These are phyloP conservation scores for Sarcophaga subvicina DNA, from an alignment of 2,888 invertebrate species.

Conservation along the genomic window DNA sequence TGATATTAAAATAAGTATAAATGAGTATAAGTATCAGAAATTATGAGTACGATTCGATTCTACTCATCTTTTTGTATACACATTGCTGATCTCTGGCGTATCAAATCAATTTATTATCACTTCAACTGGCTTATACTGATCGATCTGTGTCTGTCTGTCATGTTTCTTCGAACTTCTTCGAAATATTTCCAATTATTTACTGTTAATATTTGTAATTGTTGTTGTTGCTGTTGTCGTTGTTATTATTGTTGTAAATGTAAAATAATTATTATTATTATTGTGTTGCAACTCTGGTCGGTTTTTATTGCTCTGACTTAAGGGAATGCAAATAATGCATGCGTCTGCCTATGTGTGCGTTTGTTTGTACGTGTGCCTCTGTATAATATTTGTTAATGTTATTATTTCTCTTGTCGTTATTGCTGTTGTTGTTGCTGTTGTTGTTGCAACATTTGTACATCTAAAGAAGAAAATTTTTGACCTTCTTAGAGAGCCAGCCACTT, in stretches of 20 bases:
- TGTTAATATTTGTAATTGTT: slow-evolving; percentile 40
- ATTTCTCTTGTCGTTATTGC: neutral
- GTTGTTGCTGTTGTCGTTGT: slow-evolving; percentile 22
- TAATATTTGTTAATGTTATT: slow-evolving; percentile 1
- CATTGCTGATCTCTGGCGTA: no score
- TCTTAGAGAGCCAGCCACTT: slow-evolving; percentile 64
- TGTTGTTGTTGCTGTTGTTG: neutral
- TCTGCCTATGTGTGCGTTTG: slow-evolving; percentile 6
- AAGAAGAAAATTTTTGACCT: slow-evolving; percentile 49
- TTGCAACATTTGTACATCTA: slow-evolving; percentile 30
- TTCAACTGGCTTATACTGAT: no score
- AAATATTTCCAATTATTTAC: no score
- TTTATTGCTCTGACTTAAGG: slow-evolving; percentile 27
- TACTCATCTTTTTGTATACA: no score
- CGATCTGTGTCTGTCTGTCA: no score
- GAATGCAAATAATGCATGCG: neutral
- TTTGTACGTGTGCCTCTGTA: neutral
- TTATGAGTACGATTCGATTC: no score
- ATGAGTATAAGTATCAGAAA: no score
- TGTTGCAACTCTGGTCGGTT: slow-evolving; percentile 36
- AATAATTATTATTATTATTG: no score
- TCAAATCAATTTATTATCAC: no score
- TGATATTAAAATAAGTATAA: no score
- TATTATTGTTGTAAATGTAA: neutral
- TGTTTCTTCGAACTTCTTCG: no score